These are phyloP conservation scores for Gopherus flavomarginatus DNA, from an alignment of 2,113 vertebrate species.

Conservation along the genomic window DNA sequence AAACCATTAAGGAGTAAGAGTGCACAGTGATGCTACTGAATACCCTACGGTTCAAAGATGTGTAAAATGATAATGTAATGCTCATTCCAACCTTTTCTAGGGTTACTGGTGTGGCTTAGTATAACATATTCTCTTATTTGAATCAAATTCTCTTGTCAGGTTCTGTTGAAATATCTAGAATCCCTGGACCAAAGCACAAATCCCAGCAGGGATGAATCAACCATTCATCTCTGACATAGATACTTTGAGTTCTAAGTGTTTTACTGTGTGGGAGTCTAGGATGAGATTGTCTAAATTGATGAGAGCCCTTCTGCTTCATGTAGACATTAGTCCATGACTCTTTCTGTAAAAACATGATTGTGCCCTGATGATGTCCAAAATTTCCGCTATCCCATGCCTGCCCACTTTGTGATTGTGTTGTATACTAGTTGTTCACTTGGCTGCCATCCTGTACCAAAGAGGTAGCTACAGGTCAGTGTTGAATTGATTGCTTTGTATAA, in stretches of 20 bases:
- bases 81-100: background rate
- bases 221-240: background rate
- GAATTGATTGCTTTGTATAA: background rate
- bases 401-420: background rate
- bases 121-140: fast-evolving
- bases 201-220: background rate
- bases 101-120: background rate
- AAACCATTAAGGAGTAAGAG: background rate
- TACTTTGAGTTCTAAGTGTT: background rate
- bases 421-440: constrained; percentile 10
- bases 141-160: background rate
- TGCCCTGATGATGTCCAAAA: constrained; percentile 1
- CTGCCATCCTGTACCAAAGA: background rate
- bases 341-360: background rate
- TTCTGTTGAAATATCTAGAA: background rate
- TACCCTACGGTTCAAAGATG: background rate
- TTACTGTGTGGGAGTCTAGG: background rate
- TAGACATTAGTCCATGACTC: background rate
- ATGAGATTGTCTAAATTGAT: background rate
- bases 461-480: background rate
- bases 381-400: background rate
- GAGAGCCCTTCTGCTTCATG: background rate
- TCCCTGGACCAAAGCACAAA: background rate
- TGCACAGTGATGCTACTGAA: background rate
- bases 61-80: background rate